Evolutionary conservation across 92 coral and sea anemone genomes (phyloP).

Genomic region (Porites cylindrica): DNA sequence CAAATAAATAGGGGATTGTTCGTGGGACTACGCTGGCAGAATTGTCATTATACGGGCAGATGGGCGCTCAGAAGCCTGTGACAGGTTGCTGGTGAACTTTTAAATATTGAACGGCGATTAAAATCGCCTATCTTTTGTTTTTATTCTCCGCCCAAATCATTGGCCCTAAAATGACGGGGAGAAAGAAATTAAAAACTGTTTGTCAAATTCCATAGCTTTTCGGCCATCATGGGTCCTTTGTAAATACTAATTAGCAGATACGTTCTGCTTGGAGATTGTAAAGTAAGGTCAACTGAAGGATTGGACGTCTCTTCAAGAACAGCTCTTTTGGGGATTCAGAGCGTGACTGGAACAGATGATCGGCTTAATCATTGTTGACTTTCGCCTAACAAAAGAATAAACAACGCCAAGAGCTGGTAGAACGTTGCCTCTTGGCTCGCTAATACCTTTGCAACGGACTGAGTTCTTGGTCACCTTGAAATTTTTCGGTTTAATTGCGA

Average conservation of each 20-base stretch:
- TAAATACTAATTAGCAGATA: constrained; percentile 16
- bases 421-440: constrained; percentile 11
- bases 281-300: neutral
- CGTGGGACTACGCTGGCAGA: constrained; percentile 10
- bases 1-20: constrained; percentile 11
- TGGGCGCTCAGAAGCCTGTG: constrained; percentile 37
- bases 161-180: constrained; percentile 31
- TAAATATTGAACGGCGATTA: constrained; percentile 55
- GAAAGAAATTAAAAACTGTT: constrained; percentile 37
- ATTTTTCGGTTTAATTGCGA: constrained; percentile 4
- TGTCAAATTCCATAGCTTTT: constrained; percentile 27
- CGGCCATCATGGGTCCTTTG: neutral
- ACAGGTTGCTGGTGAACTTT: constrained; percentile 52
- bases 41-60: constrained; percentile 46
- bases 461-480: neutral
- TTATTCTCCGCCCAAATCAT: constrained; percentile 41
- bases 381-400: constrained; percentile 43
- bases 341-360: constrained; percentile 39
- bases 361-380: constrained; percentile 33
- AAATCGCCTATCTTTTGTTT: constrained; percentile 47
- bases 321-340: neutral
- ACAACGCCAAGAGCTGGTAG: constrained; percentile 16
- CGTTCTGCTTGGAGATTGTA: constrained; percentile 19
- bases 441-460: neutral
- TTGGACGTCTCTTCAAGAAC: constrained; percentile 8